Conservation (phyloP, 2,888 invertebrate species). For the Drosophila greeni region DNA sequence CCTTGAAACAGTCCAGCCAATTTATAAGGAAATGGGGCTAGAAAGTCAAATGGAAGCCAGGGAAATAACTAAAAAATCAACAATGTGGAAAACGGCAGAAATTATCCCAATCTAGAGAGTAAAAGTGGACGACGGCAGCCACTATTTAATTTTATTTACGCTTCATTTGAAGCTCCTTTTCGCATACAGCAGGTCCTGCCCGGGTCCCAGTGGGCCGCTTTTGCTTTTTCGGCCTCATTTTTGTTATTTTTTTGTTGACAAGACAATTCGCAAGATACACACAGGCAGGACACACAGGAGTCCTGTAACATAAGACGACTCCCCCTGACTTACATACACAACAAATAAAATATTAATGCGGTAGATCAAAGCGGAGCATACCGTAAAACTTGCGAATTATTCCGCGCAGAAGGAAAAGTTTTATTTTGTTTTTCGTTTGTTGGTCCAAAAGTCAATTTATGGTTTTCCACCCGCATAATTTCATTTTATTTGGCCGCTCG, state of each 20-base stretch:
- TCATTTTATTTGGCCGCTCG: slow-evolving; percentile 47
- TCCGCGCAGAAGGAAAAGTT: slow-evolving; percentile 43
- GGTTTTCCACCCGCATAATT: slow-evolving; percentile 62
- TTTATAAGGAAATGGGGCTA: background rate
- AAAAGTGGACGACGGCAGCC: background rate
- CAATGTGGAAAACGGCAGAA: slow-evolving; percentile 44
- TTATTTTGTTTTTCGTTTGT: slow-evolving; percentile 41
- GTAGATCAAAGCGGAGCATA: slow-evolving; percentile 47
- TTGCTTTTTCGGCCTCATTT: slow-evolving; percentile 4
- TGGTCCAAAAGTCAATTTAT: slow-evolving; percentile 62
- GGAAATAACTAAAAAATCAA: slow-evolving; percentile 44
- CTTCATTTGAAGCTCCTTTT: slow-evolving; percentile 46
- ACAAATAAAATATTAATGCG: slow-evolving; percentile 44
- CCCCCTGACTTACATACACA: slow-evolving; percentile 7
- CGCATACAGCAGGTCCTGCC: slow-evolving; percentile 19
- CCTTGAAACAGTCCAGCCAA: slow-evolving; percentile 2
- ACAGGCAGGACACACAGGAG: slow-evolving; percentile 3
- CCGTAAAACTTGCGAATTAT: slow-evolving; percentile 42
- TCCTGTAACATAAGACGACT: slow-evolving; percentile 17
- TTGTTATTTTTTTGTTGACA: slow-evolving; percentile 42
- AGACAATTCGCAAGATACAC: slow-evolving; percentile 46
- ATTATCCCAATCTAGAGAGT: slow-evolving; percentile 35
- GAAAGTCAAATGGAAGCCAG: slow-evolving; percentile 6
- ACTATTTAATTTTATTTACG: slow-evolving; percentile 41
- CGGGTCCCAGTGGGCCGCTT: slow-evolving; percentile 23